Conservation (phyloP, 2,113 vertebrate genomes). For the Zosterops borbonicus region DNA sequence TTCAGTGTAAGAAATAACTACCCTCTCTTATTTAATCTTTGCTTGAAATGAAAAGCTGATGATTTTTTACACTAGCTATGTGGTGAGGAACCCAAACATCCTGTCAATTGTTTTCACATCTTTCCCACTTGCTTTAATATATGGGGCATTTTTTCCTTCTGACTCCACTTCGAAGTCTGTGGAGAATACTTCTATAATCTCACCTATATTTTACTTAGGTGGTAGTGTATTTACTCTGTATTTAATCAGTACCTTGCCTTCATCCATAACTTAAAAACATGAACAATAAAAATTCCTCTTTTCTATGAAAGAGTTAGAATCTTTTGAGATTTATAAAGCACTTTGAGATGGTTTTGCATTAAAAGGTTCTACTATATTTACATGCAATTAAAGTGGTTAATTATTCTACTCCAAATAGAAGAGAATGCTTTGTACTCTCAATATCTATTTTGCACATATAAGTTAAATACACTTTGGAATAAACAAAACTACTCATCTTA, state of each 20-base stretch:
- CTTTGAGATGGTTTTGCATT: conserved; percentile 34
- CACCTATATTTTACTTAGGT: neutral
- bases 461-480: neutral
- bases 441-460: neutral
- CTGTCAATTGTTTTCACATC: neutral
- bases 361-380: neutral
- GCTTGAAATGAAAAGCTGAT: neutral
- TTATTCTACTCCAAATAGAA: neutral
- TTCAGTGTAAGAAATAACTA: neutral
- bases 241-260: conserved; percentile 10
- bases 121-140: neutral
- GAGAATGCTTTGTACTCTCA: neutral
- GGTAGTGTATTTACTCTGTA: conserved; percentile 2
- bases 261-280: neutral
- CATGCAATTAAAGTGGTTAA: neutral
- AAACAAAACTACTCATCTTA: neutral
- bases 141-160: neutral
- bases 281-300: neutral
- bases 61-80: neutral
- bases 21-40: neutral
- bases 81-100: neutral
- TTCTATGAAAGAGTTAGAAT: neutral
- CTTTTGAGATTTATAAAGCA: conserved; percentile 26
- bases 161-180: neutral
- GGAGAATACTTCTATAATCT: neutral